Base-by-base conservation (phyloP, 2,113 vertebrate species). In the Taxidea taxus region DNA sequence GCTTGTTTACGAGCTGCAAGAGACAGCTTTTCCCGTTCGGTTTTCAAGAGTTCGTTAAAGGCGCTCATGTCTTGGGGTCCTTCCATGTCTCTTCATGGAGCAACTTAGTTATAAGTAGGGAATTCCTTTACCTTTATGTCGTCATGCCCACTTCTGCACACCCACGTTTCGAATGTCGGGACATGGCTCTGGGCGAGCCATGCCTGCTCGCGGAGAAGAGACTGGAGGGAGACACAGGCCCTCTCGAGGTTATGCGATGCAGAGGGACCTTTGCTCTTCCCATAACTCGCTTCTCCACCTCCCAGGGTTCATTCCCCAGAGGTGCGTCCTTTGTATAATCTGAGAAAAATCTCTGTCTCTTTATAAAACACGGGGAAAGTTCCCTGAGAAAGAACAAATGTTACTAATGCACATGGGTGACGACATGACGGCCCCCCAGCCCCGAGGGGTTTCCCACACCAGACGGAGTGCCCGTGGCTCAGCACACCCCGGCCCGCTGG, bases 41-140 rank as follows among this genome's bases (percentile, higher is more conserved):
- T 8, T 23, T 18, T 42, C 54, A 6, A 1, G 14, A 0, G 1
- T 6, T 20, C 8, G 0, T 3, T 1, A 2, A 3, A 5, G 13
- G 68, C 37, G 37, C 8, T 60, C 13, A 0, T 9, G 13, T 47
- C 37, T 20, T 29, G 47, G 1, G 10, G 10, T 72, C 70, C 39
- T 60, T 29, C 72, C 7, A 0, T 16, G 16, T 29, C 25, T 75
- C 4, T 12, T 42, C 31, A 0, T 3, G 5, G 0, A n/a, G 39
- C 25, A 3, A 44, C 87, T n/a, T 12, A 27, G 70, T n/a, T 42
- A 77, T 9, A 25, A 25, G 51, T 21, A 51, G 4, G 8, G 5
- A 47, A 42, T 27, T 7, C 39, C 14, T 0, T 18, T 27, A 11
- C 10, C 9, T 13, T 10, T 23, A 34, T 15, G 13, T 34, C 4